A percentile compares a stretch with the other conserved stretches of the same genome.
phyloP scores from a whole-genome alignment of 2,113 vertebrate species.

The Heterochromis multidens region DNA sequence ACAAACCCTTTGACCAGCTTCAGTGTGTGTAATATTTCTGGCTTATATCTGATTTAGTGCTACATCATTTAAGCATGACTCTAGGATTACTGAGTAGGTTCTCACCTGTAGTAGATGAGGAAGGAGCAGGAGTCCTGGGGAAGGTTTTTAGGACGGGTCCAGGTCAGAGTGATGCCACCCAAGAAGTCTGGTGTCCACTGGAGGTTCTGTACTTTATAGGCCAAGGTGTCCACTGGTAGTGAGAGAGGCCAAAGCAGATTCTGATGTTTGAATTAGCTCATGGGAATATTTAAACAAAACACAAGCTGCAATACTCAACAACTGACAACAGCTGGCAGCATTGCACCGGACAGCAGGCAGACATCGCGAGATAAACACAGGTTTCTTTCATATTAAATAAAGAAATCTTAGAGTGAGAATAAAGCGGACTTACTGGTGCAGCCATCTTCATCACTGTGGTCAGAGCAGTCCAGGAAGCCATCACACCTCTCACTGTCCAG shows the following conservation, averaged over 20 bases:
- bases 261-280: background rate
- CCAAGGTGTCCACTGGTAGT: constrained; percentile 79
- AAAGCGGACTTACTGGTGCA: constrained; percentile 80
- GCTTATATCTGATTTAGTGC: background rate
- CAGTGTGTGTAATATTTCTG: background rate
- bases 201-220: constrained; percentile 95
- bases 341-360: background rate
- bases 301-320: background rate
- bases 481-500: constrained; percentile 83
- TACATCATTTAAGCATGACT: background rate
- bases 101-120: constrained; percentile 85
- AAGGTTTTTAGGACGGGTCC: constrained; percentile 91
- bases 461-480: constrained; percentile 91
- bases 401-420: background rate
- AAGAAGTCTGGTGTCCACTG: constrained; percentile 89
- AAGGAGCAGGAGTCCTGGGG: constrained; percentile 86
- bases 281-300: background rate
- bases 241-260: background rate
- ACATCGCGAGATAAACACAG: too few species aligned
- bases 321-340: constrained; percentile 19
- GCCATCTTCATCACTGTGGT: constrained; percentile 89
- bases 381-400: background rate
- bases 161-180: constrained; percentile 87
- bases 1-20: background rate
- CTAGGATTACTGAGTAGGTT: background rate